Percentiles rank a stretch among this genome's conserved stretches.
phyloP scores from a whole-genome alignment of 2,888 invertebrate genomes.

The Acrobasis consociella region DNA sequence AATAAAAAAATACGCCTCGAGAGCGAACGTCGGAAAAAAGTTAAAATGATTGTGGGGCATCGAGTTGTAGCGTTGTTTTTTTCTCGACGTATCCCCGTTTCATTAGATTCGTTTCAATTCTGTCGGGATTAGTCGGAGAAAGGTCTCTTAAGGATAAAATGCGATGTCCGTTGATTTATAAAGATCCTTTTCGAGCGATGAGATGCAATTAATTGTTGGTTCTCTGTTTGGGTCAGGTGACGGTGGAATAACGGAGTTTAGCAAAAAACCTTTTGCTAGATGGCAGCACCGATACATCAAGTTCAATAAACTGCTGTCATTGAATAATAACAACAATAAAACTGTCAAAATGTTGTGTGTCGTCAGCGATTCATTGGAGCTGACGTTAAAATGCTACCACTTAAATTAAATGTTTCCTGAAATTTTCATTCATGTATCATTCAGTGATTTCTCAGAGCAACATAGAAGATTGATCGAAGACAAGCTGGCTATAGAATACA shows the following conservation, averaged over 20 bases:
- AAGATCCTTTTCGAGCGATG: constrained; percentile 56
- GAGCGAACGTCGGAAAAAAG: constrained; percentile 76
- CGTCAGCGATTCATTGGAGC: neutral
- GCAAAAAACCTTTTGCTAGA: neutral
- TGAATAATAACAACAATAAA: neutral
- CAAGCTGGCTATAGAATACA: no score
- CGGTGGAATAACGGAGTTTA: constrained; percentile 33
- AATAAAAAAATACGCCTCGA: constrained; percentile 68
- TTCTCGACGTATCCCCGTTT: constrained; percentile 69
- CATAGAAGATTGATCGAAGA: no score
- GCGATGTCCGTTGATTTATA: constrained; percentile 77
- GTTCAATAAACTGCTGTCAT: neutral
- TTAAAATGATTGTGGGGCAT: constrained; percentile 79
- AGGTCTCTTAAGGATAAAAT: constrained; percentile 74
- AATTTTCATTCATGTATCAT: no score
- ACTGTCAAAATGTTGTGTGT: neutral
- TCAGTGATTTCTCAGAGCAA: no score
- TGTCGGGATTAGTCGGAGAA: constrained; percentile 76
- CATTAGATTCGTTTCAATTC: constrained; percentile 81
- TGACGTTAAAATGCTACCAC: neutral
- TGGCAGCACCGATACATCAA: neutral
- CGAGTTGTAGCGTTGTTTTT: constrained; percentile 64
- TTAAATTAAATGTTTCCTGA: neutral
- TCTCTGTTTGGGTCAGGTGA: constrained; percentile 55
- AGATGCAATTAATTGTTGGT: constrained; percentile 66